Percentiles rank a stretch among this genome's conserved stretches.
Conservation (phyloP, 30 jellyfish, hydroid and myxozoan genomes). For the Phacellophora camtschatica region DNA sequence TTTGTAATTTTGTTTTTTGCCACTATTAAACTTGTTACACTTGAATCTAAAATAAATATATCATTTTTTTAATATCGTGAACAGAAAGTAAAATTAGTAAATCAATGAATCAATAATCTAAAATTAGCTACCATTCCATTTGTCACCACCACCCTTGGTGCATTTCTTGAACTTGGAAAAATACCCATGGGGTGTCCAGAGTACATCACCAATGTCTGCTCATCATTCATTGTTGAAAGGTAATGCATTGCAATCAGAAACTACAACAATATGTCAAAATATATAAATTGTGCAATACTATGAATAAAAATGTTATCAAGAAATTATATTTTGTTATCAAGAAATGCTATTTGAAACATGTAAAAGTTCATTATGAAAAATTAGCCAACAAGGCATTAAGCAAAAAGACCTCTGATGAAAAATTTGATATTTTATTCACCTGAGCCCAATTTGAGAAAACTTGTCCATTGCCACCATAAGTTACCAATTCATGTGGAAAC, state of each 20-base stretch:
- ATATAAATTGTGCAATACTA: too few relatives aligned
- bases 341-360: neutral
- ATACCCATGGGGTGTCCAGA: conserved; percentile 98
- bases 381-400: neutral
- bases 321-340: too few relatives aligned
- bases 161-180: conserved; percentile 84
- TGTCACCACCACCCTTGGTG: conserved; percentile 92
- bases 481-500: conserved; percentile 97
- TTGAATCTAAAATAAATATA: too few relatives aligned
- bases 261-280: too few relatives aligned
- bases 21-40: too few relatives aligned
- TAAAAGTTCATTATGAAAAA: neutral
- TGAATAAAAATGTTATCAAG: too few relatives aligned
- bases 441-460: conserved; percentile 98
- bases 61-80: too few relatives aligned
- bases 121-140: conserved; percentile 97
- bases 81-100: too few relatives aligned
- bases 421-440: conserved; percentile 34
- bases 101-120: too few relatives aligned
- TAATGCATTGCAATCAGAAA: conserved; percentile 83
- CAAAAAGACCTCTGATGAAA: neutral
- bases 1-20: too few relatives aligned
- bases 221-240: conserved; percentile 84
- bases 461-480: conserved; percentile 98
- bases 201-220: conserved; percentile 86